Percentiles rank a stretch among this genome's conserved stretches.
phyloP scores from a whole-genome alignment of 2,888 invertebrate species.

The Scaptomyza cyrtandrae region DNA sequence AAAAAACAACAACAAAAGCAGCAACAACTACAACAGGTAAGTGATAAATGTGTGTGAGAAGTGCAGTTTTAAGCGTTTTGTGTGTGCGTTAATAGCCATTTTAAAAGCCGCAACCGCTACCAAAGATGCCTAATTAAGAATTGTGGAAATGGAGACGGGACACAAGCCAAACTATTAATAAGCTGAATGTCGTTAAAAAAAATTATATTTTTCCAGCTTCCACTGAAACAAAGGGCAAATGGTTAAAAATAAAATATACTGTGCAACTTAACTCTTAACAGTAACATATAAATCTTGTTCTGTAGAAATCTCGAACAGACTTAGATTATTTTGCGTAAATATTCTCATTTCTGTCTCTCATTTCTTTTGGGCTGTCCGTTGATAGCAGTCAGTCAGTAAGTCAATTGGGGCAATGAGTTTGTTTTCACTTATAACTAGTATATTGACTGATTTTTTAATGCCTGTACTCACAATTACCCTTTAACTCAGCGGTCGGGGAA shows the following conservation, averaged over 20 bases:
- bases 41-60: slow-evolving; percentile 17
- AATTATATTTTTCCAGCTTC: background rate
- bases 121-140: slow-evolving; percentile 14
- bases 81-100: background rate
- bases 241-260: background rate
- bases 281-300: too few species aligned
- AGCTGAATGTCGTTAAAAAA: background rate
- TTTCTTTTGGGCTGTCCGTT: too few species aligned
- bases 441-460: too few species aligned
- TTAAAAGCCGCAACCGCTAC: background rate
- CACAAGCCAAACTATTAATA: slow-evolving; percentile 1
- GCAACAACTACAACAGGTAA: slow-evolving; percentile 70
- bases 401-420: too few species aligned
- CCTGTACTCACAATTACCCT: too few species aligned
- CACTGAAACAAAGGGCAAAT: background rate
- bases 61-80: slow-evolving; percentile 7
- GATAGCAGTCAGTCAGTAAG: too few species aligned
- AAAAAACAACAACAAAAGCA: slow-evolving; percentile 42
- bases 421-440: too few species aligned
- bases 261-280: too few species aligned
- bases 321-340: too few species aligned
- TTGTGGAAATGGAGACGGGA: background rate
- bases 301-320: too few species aligned
- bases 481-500: too few species aligned
- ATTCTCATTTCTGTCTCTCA: too few species aligned